Base-by-base conservation (phyloP, 2,113 vertebrate genomes). In the Gnathonemus longibarbis region DNA sequence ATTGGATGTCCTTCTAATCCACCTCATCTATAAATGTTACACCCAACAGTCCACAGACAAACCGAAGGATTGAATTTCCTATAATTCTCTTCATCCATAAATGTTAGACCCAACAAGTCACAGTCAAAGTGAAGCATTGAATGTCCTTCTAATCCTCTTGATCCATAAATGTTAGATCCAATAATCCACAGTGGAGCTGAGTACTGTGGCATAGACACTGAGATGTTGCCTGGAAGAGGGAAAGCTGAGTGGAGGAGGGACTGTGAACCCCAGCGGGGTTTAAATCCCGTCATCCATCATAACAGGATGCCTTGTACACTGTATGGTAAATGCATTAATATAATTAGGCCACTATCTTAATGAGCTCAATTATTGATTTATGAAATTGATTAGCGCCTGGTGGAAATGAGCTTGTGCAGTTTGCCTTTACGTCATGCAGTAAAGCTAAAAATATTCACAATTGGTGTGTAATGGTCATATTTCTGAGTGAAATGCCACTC, bases 1-100 rank as follows among this genome's bases (percentile, higher is more conserved):
- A 80, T 19, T 80, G 74, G 13, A 80, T 42, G 74, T 80, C 35
- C 4, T 80, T 80, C 35, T 80, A 80, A 80, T 80, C 35, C 74
- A 42, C 74, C 39, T 80, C 35, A 80, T 39, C 74, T 19, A 42
- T 80, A 80, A 42, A 39, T 80, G 74, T 39, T 80, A 42, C 31
- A 80, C 35, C 35, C 74, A 15, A 80, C 74, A 39, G 17, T 35
- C 74, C 74, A 80, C 74, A 80, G 74, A 39, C 74, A 80, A 42
- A 17, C 74, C 7, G 31, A 17, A 42, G 74, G 74, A 42, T 19
- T 80, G 31, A 35, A 80, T 80, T 39, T 42, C 74, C 17, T 80
- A 35, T 80, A 80, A 80, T 80, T 42, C 74, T 42, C 74, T 80
- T 80, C 74, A 80, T 80, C 74, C 74, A 80, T 80, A 80, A 80